Evolutionary conservation across 2,888 invertebrate species (phyloP), one percentile per base, ranked within the genome.

Genomic region (Deroplatys truncata): DNA sequence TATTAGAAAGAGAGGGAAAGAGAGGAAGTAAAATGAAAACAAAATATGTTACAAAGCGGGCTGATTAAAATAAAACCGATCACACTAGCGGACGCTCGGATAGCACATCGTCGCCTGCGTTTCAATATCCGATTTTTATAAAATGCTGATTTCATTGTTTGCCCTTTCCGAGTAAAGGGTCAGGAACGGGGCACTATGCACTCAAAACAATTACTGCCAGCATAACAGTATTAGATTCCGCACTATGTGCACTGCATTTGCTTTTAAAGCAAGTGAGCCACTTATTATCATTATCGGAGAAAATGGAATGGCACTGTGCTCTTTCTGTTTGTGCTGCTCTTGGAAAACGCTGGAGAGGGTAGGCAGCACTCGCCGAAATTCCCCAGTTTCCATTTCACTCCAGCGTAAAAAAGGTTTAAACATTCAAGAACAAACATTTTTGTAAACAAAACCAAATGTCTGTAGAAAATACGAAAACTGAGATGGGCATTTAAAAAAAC

Each of bases 201-300:
- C 85, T 85, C 85, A 85, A 85, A 86, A 86, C 82, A 72, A 86
- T 86, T 86, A 86, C 82, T 86, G 43, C 29, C 29, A 86, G 72
- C 28, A 72, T 72, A 82, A 28, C 31, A 28, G 56, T 72, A 86
- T 86, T 86, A 86, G 86, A 86, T 86, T 86, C 31, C 28, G 29
- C 28, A 29, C 28, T 20, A 86, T 29, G 29, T 20, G 31, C 72
- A 86, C 31, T 82, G 86, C 86, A 72, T 82, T 82, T 82, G 86
- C 86, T 86, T 82, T 86, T 86, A 82, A 86, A 86, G 29, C 56
- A 82, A 86, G 86, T 86, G 86, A 86, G 25, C 9, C 31, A 56
- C 56, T 86, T 86, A 85, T 85, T 85, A 28, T 72, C 20, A 72
- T 72, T 72, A 49, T 85, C 16, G 85, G 85, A 49, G 28, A 28